A percentile compares a stretch with the other conserved stretches of the same genome.
These are phyloP conservation scores for Rhinogobio ventralis DNA, from an alignment of 2,797 vertebrate genomes.

Conservation along the genomic window DNA sequence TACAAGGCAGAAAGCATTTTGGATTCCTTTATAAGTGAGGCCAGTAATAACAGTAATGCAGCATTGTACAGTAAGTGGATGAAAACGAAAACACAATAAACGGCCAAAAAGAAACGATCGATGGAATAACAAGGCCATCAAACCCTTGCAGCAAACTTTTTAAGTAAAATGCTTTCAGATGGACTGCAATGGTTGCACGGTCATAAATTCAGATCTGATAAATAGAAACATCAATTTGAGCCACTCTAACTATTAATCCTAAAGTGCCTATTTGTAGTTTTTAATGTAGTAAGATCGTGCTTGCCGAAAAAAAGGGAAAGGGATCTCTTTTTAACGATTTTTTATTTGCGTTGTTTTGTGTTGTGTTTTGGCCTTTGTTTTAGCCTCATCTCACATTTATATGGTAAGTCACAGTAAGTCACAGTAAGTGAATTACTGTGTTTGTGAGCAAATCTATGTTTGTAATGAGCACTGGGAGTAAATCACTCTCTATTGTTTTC, in stretches of 20 bases:
- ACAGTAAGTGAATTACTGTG: constrained; percentile 48
- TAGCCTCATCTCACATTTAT: constrained; percentile 22
- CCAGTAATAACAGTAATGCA: constrained; percentile 18
- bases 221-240: constrained; percentile 32
- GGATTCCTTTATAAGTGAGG: not conserved
- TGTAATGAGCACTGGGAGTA: constrained; percentile 53
- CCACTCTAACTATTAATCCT: not conserved
- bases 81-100: constrained; percentile 24
- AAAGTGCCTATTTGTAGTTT: constrained; percentile 12
- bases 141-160: not conserved
- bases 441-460: constrained; percentile 49
- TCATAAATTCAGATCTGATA: constrained; percentile 13
- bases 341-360: not conserved
- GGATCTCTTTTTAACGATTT: not conserved
- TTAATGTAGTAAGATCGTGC: not conserved
- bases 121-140: constrained; percentile 24
- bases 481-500: constrained; percentile 55
- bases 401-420: constrained; percentile 21
- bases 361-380: constrained; percentile 28
- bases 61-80: constrained; percentile 11
- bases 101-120: constrained; percentile 13
- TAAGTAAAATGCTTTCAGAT: constrained; percentile 26
- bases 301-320: not conserved
- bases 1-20: constrained; percentile 3
- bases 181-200: not conserved